These are phyloP conservation scores for Nemopilema nomurai DNA, from an alignment of 30 jellyfish, hydroid and myxozoan genomes.

Conservation along the genomic window DNA sequence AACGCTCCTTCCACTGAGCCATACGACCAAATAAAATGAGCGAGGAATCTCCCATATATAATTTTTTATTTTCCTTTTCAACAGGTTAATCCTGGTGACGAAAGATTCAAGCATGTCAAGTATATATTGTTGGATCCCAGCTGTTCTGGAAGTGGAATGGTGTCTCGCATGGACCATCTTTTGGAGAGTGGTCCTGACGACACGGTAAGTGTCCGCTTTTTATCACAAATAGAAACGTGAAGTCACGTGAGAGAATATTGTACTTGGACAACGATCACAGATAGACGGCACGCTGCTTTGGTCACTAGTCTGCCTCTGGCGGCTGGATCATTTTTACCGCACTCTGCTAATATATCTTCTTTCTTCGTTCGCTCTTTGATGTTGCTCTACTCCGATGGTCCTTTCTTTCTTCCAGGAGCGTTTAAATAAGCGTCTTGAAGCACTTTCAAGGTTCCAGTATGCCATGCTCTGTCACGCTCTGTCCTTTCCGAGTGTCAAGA, in stretches of 20 bases:
- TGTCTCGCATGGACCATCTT: constrained; percentile 68
- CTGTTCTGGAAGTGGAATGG: constrained; percentile 96
- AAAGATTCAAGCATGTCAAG: constrained; percentile 40
- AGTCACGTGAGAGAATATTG: too few species aligned
- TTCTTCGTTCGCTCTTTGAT: too few species aligned
- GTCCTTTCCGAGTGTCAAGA: constrained; percentile 79
- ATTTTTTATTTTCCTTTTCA: not conserved
- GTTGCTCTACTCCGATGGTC: too few species aligned
- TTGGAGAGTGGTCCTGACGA: constrained; percentile 14
- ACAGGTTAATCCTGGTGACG: constrained; percentile 62
- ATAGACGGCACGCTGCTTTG: too few species aligned
- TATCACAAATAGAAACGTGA: not conserved
- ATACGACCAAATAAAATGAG: too few species aligned
- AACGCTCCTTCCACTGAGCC: too few species aligned
- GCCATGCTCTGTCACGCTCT: constrained; percentile 88
- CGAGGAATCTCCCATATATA: not conserved
- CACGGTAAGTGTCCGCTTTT: not conserved
- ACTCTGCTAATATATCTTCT: too few species aligned
- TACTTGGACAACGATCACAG: too few species aligned
- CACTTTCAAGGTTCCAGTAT: constrained; percentile 78
- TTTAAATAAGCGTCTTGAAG: constrained; percentile 54
- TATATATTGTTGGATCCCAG: constrained; percentile 92
- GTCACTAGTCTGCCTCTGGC: too few species aligned
- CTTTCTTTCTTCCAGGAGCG: constrained; percentile 21
- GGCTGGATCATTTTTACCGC: too few species aligned